A percentile compares a stretch with the other conserved stretches of the same genome.
phyloP scores from a whole-genome alignment of 2,797 vertebrate species.

The Pangasius djambal region DNA sequence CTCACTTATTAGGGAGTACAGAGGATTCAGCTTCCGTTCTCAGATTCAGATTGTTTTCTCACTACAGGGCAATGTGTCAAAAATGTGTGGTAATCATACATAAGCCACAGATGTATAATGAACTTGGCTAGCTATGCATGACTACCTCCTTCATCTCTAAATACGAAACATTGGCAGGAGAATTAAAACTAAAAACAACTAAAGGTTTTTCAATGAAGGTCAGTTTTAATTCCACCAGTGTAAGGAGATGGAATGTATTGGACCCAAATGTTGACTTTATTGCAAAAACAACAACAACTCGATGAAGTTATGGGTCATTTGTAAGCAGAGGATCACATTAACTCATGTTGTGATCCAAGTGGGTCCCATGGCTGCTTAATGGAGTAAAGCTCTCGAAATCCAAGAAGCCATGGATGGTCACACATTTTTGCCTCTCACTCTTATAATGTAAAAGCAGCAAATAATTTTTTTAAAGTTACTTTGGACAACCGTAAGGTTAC shows the following conservation, averaged over 20 bases:
- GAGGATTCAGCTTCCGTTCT: background rate
- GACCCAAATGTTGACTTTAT: background rate
- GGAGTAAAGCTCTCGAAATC: background rate
- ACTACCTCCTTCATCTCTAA: background rate
- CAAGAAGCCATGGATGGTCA: background rate
- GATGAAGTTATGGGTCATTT: conserved; percentile 7
- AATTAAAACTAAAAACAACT: background rate
- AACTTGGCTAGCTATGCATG: background rate
- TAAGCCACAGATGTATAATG: background rate
- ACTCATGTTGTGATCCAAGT: background rate
- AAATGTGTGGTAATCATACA: background rate
- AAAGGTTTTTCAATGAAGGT: background rate
- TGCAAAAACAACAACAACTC: background rate
- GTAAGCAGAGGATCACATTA: background rate
- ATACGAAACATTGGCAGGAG: background rate
- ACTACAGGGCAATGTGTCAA: background rate
- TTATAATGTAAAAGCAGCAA: background rate
- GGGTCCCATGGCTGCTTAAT: background rate
- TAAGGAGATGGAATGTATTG: background rate
- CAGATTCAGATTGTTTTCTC: too few relatives aligned
- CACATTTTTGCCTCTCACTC: background rate
- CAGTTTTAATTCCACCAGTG: background rate
- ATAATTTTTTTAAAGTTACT: background rate
- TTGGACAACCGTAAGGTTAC: background rate
- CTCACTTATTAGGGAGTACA: background rate